Evolutionary conservation across 2,113 vertebrate genomes (phyloP).

Genomic region (Pogona vitticeps): DNA sequence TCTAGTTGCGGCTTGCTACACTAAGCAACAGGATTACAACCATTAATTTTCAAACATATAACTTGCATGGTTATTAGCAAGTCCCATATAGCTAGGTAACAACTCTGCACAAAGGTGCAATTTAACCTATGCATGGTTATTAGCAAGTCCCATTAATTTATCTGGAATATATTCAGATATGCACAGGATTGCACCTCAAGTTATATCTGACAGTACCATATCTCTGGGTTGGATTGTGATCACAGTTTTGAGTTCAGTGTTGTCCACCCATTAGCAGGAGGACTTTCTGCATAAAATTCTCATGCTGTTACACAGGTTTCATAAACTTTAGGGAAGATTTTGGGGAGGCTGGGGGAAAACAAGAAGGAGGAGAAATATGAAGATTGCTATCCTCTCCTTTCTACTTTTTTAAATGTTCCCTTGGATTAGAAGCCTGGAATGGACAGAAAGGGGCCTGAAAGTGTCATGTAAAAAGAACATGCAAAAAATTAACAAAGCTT

Average conservation of each 20-base stretch:
- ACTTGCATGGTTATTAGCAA: too few species aligned
- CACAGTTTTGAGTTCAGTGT: neutral
- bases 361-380: neutral
- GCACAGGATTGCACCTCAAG: neutral
- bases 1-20: too few species aligned
- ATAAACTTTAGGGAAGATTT: neutral
- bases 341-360: neutral
- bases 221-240: neutral
- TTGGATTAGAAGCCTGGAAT: neutral
- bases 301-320: neutral
- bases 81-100: neutral
- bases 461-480: neutral
- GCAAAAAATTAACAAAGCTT: neutral
- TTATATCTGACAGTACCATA: neutral
- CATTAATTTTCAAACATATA: constrained; percentile 58
- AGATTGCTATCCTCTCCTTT: neutral
- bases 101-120: neutral
- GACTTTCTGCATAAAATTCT: neutral
- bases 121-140: neutral
- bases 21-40: too few species aligned
- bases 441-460: neutral
- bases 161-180: neutral
- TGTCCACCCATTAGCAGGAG: neutral
- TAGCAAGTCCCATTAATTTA: neutral
- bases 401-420: too few species aligned